Percentiles rank a stretch among this genome's conserved stretches.
phyloP scores from a whole-genome alignment of 1,140 invertebrate genomes.

The Euura lappo region DNA sequence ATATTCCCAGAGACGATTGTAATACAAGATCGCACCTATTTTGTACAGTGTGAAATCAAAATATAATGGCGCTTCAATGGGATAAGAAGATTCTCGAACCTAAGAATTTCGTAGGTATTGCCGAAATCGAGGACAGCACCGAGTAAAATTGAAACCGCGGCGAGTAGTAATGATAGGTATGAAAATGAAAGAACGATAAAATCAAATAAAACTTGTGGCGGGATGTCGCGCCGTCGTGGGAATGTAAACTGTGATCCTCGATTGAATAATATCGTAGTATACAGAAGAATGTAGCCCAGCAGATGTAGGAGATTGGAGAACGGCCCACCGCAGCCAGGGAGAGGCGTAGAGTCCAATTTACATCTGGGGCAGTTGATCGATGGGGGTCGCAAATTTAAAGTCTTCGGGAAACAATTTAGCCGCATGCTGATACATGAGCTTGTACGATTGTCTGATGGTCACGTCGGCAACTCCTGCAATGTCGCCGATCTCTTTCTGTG shows the following conservation, averaged over 20 bases:
- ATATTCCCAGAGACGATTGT: no score
- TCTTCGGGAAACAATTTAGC: slow-evolving; percentile 93
- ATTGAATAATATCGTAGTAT: background rate
- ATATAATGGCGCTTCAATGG: no score
- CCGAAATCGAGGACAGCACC: no score
- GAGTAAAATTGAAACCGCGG: no score
- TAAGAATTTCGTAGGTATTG: no score
- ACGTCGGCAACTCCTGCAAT: slow-evolving; percentile 99
- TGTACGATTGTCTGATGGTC: slow-evolving; percentile 97
- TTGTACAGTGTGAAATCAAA: no score
- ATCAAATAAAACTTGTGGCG: no score
- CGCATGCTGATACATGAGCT: slow-evolving; percentile 95
- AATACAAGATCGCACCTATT: no score
- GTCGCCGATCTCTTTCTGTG: slow-evolving; percentile 98
- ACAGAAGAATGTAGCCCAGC: background rate
- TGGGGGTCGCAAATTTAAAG: slow-evolving; percentile 94
- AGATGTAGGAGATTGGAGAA: background rate
- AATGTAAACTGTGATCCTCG: background rate
- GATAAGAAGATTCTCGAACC: no score
- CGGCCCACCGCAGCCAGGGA: background rate
- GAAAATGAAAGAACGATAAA: no score
- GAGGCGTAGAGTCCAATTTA: slow-evolving; percentile 51
- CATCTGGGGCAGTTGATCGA: slow-evolving; percentile 92
- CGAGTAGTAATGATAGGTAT: no score
- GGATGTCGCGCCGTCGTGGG: background rate